Conservation (phyloP, 2,113 vertebrate genomes). For the Salvelinus sp. region DNA sequence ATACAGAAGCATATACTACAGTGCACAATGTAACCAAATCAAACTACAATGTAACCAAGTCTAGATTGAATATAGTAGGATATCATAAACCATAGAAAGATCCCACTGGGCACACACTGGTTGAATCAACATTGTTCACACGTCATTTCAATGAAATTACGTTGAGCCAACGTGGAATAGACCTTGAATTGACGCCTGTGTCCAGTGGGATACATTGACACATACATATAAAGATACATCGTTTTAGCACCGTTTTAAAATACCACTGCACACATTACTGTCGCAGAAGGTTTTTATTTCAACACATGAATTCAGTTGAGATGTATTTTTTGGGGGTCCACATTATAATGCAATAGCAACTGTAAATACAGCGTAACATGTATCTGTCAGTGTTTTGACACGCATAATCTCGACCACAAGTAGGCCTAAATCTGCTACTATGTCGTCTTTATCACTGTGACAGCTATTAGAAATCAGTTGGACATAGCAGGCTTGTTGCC, state of each 20-base stretch:
- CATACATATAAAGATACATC: background rate
- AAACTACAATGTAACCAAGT: no score
- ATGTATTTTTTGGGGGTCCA: no score
- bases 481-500: slow-evolving; percentile 64
- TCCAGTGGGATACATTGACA: slow-evolving; percentile 7
- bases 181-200: no score
- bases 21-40: no score
- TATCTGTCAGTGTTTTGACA: background rate
- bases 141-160: no score
- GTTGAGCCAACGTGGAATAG: no score
- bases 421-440: background rate
- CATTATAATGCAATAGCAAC: background rate
- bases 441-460: slow-evolving; percentile 30
- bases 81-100: no score
- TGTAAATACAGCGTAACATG: no score
- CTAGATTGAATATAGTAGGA: no score
- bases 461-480: slow-evolving; percentile 43
- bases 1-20: no score
- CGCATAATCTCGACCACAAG: background rate
- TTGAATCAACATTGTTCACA: no score
- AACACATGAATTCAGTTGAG: background rate
- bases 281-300: background rate
- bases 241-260: background rate
- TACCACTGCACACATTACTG: background rate
- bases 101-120: no score